Evolutionary conservation across 1,140 invertebrate genomes (phyloP).

Genomic region (Drosophila quadrilineata): DNA sequence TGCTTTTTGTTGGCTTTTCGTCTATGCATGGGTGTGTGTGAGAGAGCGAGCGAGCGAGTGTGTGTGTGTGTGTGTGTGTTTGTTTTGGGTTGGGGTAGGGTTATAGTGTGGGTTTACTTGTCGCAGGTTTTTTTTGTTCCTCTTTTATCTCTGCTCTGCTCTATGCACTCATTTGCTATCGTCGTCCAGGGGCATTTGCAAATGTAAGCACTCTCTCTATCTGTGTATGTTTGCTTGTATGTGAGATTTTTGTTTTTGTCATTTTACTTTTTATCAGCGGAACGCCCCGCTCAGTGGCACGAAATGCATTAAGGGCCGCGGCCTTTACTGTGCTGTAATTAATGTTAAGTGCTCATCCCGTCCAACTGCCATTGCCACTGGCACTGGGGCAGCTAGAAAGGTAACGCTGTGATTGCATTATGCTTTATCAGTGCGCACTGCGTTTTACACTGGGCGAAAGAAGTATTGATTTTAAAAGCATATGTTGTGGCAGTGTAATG

Average conservation of each 20-base stretch:
- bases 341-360: slow-evolving; percentile 54
- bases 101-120: slow-evolving; percentile 18
- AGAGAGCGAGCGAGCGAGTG: too few relatives aligned
- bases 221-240: slow-evolving; percentile 24
- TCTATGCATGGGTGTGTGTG: neutral
- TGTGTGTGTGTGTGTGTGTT: neutral
- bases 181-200: slow-evolving; percentile 12
- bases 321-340: slow-evolving; percentile 49
- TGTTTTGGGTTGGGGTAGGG: too few relatives aligned
- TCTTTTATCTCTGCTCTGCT: slow-evolving; percentile 32
- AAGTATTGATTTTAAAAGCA: neutral
- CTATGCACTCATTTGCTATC: slow-evolving; percentile 29
- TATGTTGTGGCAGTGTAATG: too few relatives aligned
- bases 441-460: slow-evolving; percentile 19
- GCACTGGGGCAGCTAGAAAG: neutral
- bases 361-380: neutral
- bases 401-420: slow-evolving; percentile 27
- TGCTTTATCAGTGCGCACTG: slow-evolving; percentile 14
- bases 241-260: slow-evolving; percentile 3
- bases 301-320: slow-evolving; percentile 60
- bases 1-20: slow-evolving; percentile 27
- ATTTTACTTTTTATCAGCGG: slow-evolving; percentile 37
- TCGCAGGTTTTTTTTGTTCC: slow-evolving; percentile 42
- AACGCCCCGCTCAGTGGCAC: slow-evolving; percentile 46
- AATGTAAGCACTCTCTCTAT: too few relatives aligned